Conservation (phyloP, 2,888 invertebrate species). For the Temnothorax unifasciatus region DNA sequence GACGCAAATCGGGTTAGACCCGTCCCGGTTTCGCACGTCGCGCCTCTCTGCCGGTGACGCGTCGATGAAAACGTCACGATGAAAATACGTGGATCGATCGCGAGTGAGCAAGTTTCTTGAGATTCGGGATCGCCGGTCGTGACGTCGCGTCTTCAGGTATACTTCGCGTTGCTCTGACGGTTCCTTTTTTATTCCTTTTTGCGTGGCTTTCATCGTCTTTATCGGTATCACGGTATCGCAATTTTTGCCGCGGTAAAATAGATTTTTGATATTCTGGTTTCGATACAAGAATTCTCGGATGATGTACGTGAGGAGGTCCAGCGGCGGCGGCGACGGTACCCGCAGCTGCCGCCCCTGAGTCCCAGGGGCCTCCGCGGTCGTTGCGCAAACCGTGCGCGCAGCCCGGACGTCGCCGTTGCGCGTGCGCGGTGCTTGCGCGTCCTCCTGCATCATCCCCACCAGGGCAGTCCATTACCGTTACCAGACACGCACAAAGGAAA, state of each 20-base stretch:
- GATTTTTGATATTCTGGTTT: too few species aligned
- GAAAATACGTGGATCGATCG: neutral
- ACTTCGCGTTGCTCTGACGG: neutral
- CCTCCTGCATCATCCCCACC: conserved; percentile 84
- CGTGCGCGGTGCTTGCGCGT: conserved; percentile 82
- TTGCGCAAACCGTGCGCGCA: conserved; percentile 76
- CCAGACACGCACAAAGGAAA: conserved; percentile 86
- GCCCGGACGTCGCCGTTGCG: conserved; percentile 66
- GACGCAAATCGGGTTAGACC: conserved; percentile 62
- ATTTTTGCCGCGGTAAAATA: too few species aligned
- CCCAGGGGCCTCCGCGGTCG: conserved; percentile 67
- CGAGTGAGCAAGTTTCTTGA: neutral
- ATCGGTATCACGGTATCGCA: too few species aligned
- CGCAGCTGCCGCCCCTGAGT: conserved; percentile 74
- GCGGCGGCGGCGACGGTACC: neutral
- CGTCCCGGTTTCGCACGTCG: neutral
- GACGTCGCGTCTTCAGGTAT: neutral
- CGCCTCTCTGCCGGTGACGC: neutral
- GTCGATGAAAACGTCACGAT: neutral
- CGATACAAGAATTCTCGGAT: too few species aligned
- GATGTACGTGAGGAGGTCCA: too few species aligned
- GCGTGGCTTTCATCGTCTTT: too few species aligned
- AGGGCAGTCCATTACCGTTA: conserved; percentile 80
- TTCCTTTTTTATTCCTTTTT: neutral
- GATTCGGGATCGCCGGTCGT: neutral